Evolutionary conservation across 2,797 vertebrate genomes (phyloP), one percentile per base, ranked within the genome.

Genomic region (Zenarchopterus dispar): DNA sequence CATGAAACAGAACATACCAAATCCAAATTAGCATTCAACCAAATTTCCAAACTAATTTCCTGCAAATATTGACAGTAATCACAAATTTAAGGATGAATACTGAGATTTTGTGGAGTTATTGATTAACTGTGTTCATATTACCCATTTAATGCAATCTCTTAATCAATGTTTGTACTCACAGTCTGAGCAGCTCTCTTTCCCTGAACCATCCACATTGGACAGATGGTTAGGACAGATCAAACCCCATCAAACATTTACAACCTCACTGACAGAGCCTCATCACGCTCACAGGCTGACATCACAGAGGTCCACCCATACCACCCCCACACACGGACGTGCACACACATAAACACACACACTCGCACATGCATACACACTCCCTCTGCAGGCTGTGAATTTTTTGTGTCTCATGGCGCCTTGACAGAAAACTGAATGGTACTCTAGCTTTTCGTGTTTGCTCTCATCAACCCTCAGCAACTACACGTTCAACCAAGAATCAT

Each of bases 171-270:
- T 18, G 50, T 60, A 60, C 50, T 54, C 62, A 6, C 18, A 26
- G 44, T 44, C 43, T 75, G 52, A 49, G 33, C 43, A 49, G 43
- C 61, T 58, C 60, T 66, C 56, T 58, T 31, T 68, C 59, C 61
- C 58, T 60, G 26, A 74, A 74, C 74, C 64, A 58, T 80, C 70
- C 69, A 73, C 68, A 59, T 82, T 74, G 85, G 88, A 87, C 91
- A 89, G 88, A 91, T 92, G 91, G 84, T 81, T 36, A 82, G 36
- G 36, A 39, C 36, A 39, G 80, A 89, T 84, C 88, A 90, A 88
- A 86, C 68, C 77, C 85, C 84, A 91, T 91, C 88, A 92, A 91
- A 92, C 92, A 92, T 89, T 91, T 89, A 92, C 89, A 87, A 81
- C 84, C 82, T 78, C 75, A 15, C 81, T 78, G 78, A 79, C 79